Evolutionary conservation across 2,113 vertebrate species (phyloP).

Genomic region (Pelmatolapia mariae): DNA sequence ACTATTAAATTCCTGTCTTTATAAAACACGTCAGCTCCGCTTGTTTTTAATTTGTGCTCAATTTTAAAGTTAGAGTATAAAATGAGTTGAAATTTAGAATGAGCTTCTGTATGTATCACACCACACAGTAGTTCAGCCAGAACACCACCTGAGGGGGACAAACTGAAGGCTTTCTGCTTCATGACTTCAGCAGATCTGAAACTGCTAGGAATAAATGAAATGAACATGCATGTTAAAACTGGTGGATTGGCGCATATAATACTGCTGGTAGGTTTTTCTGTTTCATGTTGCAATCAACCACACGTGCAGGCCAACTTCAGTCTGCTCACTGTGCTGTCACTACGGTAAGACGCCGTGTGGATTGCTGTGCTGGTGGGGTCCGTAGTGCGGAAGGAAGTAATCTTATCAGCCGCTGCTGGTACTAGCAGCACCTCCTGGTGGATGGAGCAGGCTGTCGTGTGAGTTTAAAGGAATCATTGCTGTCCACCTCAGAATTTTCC

Average conservation of each 20-base stretch:
- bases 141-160: conserved; percentile 44
- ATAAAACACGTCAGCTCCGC: not conserved
- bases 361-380: not conserved
- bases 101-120: not conserved
- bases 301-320: conserved; percentile 8
- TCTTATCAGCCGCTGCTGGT: not conserved
- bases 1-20: not conserved
- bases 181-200: not conserved
- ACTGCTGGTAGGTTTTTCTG: not conserved
- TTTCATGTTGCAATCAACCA: conserved; percentile 1
- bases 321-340: conserved; percentile 8
- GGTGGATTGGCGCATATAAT: not conserved
- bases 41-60: not conserved
- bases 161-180: not conserved
- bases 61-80: not conserved
- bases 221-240: not conserved
- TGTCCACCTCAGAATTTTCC: conserved; percentile 83
- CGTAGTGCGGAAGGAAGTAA: not conserved
- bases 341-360: not conserved
- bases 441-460: conserved; percentile 68
- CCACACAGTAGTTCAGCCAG: not conserved
- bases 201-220: not conserved
- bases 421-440: conserved; percentile 86
- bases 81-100: not conserved
- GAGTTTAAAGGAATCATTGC: conserved; percentile 84